Base-by-base conservation (phyloP, 2,888 invertebrate species). In the Troilus luridus region DNA sequence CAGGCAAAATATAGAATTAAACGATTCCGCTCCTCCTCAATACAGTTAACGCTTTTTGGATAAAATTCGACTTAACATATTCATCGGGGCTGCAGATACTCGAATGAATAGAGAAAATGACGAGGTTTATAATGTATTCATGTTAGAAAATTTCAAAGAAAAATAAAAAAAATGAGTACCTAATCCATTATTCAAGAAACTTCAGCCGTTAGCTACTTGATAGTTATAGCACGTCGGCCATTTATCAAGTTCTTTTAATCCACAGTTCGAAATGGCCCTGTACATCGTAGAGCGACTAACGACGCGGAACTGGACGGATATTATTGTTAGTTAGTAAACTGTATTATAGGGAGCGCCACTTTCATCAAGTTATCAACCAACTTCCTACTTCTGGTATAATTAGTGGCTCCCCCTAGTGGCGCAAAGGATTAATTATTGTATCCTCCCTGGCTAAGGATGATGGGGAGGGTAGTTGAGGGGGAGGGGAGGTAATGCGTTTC, bases 181-280 rank as follows among this genome's bases (percentile, higher is more conserved):
- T 11, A 12, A 27, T 24, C 67, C 67, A 67, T 67, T 14, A 67
- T 67, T 24, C 0, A 67, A 67, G 14, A 14, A 67, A 27, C 67
- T 67, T 27, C 6, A 0, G 14, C 0, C 24, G 12, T 14, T 67
- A 67, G 24, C 67, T 67, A 67, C 24, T 14, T 27, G 12, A 27
- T 67, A 67, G 27, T 67, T 14, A 67, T 27, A 67, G n/a, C 67
- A 24, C 24, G 5, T 27, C 12, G 11, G 72, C 27, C 19, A 77
- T 77, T 17, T 41, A 77, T 77, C 72, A 77, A 77, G 9, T 41
- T 41, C 72, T 77, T 77, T 77, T 77, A 77, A 77, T 77, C 41
- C 72, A 3, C 8, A 24, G 72, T 1, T 3, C 24, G 24, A 24
- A 67, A 67, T 67, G 24, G 72, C 27, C 27, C 72, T 41, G 2